phyloP scores from a whole-genome alignment of 2,113 vertebrate species.

The Cyprinus carpio region DNA sequence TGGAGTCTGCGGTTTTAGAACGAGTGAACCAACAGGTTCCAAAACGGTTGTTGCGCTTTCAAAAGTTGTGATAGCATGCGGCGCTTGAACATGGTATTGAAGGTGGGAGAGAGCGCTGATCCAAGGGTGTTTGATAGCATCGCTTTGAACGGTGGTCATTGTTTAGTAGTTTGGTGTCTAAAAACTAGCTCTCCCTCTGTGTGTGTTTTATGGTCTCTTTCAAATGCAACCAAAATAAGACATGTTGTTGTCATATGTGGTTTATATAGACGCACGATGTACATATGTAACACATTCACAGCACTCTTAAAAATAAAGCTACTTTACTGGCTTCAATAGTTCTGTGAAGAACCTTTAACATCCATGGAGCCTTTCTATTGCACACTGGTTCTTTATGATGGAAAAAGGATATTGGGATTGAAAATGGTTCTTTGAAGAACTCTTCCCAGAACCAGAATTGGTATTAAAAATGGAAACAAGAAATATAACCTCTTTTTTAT shows the following conservation, averaged over 20 bases:
- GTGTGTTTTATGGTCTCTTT: slow-evolving; percentile 38
- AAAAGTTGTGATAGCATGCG: no score
- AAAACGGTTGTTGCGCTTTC: no score
- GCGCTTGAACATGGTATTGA: no score
- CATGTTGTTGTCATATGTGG: slow-evolving; percentile 62
- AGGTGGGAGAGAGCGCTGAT: background rate
- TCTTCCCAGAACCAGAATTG: background rate
- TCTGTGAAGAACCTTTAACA: background rate
- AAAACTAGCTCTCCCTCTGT: slow-evolving; percentile 22
- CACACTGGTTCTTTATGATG: background rate
- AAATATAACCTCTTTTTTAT: background rate
- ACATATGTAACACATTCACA: slow-evolving; percentile 70
- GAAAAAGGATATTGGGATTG: background rate
- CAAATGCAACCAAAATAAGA: slow-evolving; percentile 34
- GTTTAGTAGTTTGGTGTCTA: slow-evolving; percentile 18
- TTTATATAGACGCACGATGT: slow-evolving; percentile 52
- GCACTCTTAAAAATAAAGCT: slow-evolving; percentile 22
- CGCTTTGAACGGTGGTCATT: background rate
- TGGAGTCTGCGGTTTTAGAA: no score
- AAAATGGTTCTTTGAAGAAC: background rate
- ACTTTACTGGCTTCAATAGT: background rate
- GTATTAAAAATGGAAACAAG: no score
- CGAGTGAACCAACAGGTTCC: no score
- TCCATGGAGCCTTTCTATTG: background rate
- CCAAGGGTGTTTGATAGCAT: background rate